These are phyloP conservation scores for Hydroisotoma schaefferi DNA, from an alignment of 2,888 invertebrate genomes.

Conservation along the genomic window DNA sequence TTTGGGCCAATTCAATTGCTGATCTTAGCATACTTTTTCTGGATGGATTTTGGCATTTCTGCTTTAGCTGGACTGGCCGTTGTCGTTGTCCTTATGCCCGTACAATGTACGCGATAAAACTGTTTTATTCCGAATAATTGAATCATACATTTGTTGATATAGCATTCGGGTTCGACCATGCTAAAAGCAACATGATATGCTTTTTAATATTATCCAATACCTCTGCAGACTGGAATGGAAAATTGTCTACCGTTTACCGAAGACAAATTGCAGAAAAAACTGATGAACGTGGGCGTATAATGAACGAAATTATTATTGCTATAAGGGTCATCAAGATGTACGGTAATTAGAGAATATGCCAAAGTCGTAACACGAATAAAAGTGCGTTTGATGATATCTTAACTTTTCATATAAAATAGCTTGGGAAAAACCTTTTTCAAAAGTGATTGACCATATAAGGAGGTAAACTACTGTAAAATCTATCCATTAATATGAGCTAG, in stretches of 20 bases:
- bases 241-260: conserved; percentile 58
- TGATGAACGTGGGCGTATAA: conserved; percentile 56
- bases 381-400: background rate
- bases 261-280: conserved; percentile 56
- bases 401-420: conserved; percentile 58
- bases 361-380: background rate
- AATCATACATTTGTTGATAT: background rate
- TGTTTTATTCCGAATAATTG: background rate
- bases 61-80: conserved; percentile 72
- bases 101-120: conserved; percentile 65
- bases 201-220: background rate
- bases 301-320: conserved; percentile 60
- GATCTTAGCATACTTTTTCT: conserved; percentile 75
- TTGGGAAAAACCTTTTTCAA: conserved; percentile 61
- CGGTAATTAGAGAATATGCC: conserved; percentile 49
- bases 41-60: conserved; percentile 66
- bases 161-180: background rate
- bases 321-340: conserved; percentile 64
- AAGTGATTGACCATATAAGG: conserved; percentile 51
- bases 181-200: no score
- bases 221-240: conserved; percentile 52
- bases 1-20: conserved; percentile 79
- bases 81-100: conserved; percentile 73
- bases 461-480: conserved; percentile 20
- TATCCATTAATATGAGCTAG: no score